phyloP scores from a whole-genome alignment of 2,888 invertebrate species.

The Drosophila imparisetae region DNA sequence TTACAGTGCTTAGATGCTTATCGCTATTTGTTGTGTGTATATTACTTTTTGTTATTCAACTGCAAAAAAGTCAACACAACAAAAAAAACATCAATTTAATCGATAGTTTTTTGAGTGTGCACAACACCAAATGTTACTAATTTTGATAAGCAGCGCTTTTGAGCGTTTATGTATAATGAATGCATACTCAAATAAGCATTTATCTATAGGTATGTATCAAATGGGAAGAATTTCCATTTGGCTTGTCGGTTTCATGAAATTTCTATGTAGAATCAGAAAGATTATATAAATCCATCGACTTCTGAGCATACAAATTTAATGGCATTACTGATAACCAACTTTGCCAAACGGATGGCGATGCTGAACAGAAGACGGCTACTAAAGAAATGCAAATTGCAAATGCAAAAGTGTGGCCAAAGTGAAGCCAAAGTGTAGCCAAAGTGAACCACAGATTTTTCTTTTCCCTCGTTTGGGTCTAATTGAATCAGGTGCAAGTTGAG shows the following conservation, averaged over 20 bases:
- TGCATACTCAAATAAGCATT: background rate
- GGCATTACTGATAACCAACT: background rate
- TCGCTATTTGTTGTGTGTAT: constrained; percentile 6
- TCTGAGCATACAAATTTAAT: background rate
- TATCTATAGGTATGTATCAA: background rate
- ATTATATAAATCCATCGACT: background rate
- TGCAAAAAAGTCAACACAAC: background rate
- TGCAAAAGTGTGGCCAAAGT: background rate
- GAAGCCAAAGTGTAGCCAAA: background rate
- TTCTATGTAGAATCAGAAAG: background rate
- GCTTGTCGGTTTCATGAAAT: background rate
- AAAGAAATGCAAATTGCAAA: constrained; percentile 1
- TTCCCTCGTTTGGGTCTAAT: constrained; percentile 24
- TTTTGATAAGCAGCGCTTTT: constrained; percentile 8
- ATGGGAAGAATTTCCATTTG: background rate
- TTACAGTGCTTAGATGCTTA: constrained; percentile 40
- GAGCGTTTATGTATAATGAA: background rate
- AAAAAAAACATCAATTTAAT: constrained; percentile 5
- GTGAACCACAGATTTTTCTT: background rate
- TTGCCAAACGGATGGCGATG: background rate
- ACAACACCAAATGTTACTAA: constrained; percentile 9
- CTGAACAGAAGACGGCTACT: background rate
- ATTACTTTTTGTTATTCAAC: constrained; percentile 2
- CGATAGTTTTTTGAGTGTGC: constrained; percentile 22
- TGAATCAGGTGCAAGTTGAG: constrained; percentile 46